A percentile compares a stretch with the other conserved stretches of the same genome.
phyloP scores from a whole-genome alignment of 1,140 invertebrate species.

The Trachymyrmex cornetzi region DNA sequence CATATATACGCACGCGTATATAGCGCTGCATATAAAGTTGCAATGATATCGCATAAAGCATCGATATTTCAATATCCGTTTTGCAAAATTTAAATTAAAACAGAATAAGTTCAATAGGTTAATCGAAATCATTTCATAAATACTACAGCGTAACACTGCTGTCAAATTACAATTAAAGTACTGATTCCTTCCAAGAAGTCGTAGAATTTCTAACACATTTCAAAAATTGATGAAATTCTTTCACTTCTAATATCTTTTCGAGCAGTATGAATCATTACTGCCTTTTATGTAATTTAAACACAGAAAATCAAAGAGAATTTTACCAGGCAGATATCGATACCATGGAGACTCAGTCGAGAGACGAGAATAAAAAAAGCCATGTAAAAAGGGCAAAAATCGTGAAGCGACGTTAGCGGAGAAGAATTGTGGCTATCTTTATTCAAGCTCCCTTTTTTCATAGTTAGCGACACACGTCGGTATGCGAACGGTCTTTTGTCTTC shows the following conservation, averaged over 20 bases:
- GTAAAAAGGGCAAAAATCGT: slow-evolving; percentile 13
- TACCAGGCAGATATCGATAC: not conserved
- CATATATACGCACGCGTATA: not conserved
- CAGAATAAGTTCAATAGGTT: not conserved
- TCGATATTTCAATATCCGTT: slow-evolving; percentile 6
- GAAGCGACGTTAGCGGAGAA: not conserved
- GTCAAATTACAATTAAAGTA: not conserved
- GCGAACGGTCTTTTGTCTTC: slow-evolving; percentile 70
- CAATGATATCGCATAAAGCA: slow-evolving; percentile 14
- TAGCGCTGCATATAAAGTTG: slow-evolving; percentile 5
- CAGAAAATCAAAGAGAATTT: not conserved
- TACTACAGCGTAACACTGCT: not conserved
- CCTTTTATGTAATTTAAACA: not conserved
- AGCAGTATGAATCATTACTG: not conserved
- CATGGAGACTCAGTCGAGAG: not conserved
- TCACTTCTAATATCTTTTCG: not conserved
- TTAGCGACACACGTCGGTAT: slow-evolving; percentile 53
- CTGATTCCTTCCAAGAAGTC: not conserved
- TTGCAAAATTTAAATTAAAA: not conserved
- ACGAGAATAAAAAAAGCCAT: not conserved
- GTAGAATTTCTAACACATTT: not conserved
- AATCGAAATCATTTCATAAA: slow-evolving; percentile 3
- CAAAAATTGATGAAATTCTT: not conserved
- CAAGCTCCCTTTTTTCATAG: slow-evolving; percentile 3
- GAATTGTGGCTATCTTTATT: not conserved